Evolutionary conservation across 2,113 vertebrate genomes (phyloP), one percentile per base, ranked within the genome.

Genomic region (Arenaria interpres): DNA sequence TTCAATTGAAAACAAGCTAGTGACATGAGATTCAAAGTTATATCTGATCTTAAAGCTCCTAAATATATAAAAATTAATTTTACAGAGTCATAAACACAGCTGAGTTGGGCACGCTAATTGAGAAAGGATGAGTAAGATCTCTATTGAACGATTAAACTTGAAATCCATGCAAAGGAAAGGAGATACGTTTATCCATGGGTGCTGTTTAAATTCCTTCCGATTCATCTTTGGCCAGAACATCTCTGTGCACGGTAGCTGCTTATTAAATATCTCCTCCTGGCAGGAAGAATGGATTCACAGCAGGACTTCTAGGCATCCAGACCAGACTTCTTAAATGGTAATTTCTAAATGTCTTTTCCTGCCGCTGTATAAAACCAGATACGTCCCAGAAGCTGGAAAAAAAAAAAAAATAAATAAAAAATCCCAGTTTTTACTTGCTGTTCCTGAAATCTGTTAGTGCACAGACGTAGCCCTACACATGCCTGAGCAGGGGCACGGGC

Each of bases 241-340:
- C 57, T 75, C 56, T 0, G 0, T 75, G 62, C 48, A 23, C 0
- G 0, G 39, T 1, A 41, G 23, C 30, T 68, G 17, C 30, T 82
- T 9, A 50, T 64, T 48, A 80, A 72, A 48, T 27, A 60, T 23
- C 45, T 84, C 45, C 22, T 82, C 28, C 32, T 77, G 66, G n/a
- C 28, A 78, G 64, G 41, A 69, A 66, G 62, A 92, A 63, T 3
- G 4, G 68, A 64, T 86, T 75, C 86, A 72, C 62, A 73, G 62
- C 57, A 56, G 68, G 86, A 60, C 14, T 77, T 64, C 8, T 3
- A 23, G 46, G 30, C 43, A 60, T 24, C 54, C 73, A 37, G 56
- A 23, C 23, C 63, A 71, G 18, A 37, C 16, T 20, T 22, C 28
- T n/a, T 54, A 17, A 45, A 46, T 2, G 45, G 30, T 37, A 57